Evolutionary conservation across 2,113 vertebrate species (phyloP).

Genomic region (Sula dactylatra): DNA sequence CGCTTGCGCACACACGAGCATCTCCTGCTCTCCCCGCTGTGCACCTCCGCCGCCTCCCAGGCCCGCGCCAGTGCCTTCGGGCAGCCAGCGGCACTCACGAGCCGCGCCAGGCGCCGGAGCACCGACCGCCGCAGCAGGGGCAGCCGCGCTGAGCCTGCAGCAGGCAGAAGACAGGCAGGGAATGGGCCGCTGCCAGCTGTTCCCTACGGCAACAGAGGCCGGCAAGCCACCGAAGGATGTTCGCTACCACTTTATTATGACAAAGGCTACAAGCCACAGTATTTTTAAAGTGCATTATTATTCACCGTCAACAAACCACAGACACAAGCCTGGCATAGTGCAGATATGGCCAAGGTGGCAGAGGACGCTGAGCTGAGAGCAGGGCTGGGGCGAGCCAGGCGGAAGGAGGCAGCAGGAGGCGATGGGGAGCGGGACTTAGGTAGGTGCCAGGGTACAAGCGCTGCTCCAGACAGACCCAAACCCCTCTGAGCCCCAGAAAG

Average conservation of each 20-base stretch:
- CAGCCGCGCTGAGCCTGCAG: accelerated
- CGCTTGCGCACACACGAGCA: accelerated
- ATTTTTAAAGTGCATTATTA: conserved; percentile 78
- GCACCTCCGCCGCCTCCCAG: neutral
- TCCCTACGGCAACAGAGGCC: neutral
- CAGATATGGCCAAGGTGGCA: neutral
- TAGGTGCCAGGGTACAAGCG: neutral
- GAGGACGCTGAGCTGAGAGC: neutral
- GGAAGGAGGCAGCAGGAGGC: accelerated
- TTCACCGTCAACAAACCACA: conserved; percentile 64
- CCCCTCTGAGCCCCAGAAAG: neutral
- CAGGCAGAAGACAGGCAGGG: neutral
- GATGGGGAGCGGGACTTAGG: neutral
- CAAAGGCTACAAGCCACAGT: conserved; percentile 74
- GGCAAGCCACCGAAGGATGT: neutral
- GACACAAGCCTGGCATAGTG: conserved; percentile 52
- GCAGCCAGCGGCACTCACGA: accelerated
- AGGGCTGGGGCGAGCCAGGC: neutral
- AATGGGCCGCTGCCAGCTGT: neutral
- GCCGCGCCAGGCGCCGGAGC: accelerated
- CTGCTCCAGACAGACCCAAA: conserved; percentile 1
- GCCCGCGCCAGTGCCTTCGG: neutral
- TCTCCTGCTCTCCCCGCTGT: neutral
- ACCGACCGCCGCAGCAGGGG: accelerated
- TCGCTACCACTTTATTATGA: conserved; percentile 76